These are phyloP conservation scores for Puffinus mauretanicus DNA, from an alignment of 2,113 vertebrate species.

Conservation along the genomic window DNA sequence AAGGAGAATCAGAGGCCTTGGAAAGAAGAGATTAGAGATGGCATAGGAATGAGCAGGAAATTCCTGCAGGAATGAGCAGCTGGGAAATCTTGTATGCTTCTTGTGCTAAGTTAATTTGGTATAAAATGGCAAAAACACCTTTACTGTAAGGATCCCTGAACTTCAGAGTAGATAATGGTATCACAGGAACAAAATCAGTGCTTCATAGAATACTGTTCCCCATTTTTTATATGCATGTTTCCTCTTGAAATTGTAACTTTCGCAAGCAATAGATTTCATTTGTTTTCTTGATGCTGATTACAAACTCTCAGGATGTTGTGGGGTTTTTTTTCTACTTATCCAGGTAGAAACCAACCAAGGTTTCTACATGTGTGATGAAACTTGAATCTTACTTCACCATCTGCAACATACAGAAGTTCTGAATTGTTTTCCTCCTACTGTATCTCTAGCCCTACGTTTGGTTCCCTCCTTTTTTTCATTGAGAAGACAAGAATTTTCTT, in stretches of 20 bases:
- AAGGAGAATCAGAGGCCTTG: not conserved
- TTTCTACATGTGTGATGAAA: not conserved
- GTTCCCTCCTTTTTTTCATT: not conserved
- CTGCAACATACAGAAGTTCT: not conserved
- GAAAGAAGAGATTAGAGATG: not conserved
- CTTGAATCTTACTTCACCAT: not conserved
- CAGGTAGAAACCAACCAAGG: not conserved
- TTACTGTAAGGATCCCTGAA: not conserved
- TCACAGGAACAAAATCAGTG: not conserved
- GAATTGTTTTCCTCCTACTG: not conserved
- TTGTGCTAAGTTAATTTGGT: not conserved
- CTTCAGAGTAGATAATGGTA: not conserved
- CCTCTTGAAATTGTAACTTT: not conserved
- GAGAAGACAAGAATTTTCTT: not conserved
- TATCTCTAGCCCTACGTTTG: not conserved
- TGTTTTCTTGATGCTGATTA: not conserved
- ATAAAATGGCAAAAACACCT: not conserved
- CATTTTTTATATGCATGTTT: not conserved
- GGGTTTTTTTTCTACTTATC: accelerated
- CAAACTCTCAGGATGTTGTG: not conserved
- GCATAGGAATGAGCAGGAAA: not conserved
- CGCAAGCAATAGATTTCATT: not conserved
- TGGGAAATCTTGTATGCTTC: not conserved
- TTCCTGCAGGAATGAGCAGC: not conserved
- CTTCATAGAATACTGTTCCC: not conserved